A percentile compares a stretch with the other conserved stretches of the same genome.
phyloP scores from a whole-genome alignment of 2,113 vertebrate genomes.

The Anseranas semipalmata region DNA sequence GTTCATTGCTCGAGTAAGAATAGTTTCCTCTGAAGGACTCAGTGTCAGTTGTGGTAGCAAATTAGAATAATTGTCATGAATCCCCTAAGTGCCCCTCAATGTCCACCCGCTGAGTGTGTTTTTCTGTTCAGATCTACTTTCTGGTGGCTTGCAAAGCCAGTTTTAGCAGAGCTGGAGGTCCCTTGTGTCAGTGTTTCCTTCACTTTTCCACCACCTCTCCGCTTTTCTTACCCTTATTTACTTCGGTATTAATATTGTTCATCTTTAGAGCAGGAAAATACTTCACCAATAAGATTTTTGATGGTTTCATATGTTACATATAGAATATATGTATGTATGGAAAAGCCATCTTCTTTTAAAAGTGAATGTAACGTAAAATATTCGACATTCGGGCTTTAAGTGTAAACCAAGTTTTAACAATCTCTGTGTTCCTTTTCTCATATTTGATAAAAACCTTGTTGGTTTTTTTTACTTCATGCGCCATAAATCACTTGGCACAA shows the following conservation, averaged over 20 bases:
- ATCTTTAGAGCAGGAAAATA: not conserved
- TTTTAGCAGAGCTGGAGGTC: not conserved
- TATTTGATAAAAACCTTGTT: not conserved
- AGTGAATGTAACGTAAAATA: not conserved
- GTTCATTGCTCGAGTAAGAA: not conserved
- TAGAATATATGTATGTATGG: rapidly evolving
- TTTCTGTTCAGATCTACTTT: not conserved
- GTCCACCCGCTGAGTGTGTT: not conserved
- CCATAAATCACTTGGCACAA: not conserved
- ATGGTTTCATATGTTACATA: not conserved
- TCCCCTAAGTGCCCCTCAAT: rapidly evolving
- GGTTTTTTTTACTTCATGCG: not conserved
- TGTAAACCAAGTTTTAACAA: not conserved
- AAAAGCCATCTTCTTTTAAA: not conserved
- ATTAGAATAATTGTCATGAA: not conserved
- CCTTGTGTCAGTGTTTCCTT: rapidly evolving
- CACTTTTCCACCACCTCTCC: not conserved
- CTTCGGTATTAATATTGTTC: not conserved
- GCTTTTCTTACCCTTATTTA: not conserved
- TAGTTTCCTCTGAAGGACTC: not conserved
- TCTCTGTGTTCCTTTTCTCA: not conserved
- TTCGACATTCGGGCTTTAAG: not conserved
- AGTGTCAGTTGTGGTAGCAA: not conserved
- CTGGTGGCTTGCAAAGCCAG: not conserved
- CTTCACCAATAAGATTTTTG: not conserved